Base-by-base conservation (phyloP, 1,140 invertebrate genomes). In the Lepidurus packardi region DNA sequence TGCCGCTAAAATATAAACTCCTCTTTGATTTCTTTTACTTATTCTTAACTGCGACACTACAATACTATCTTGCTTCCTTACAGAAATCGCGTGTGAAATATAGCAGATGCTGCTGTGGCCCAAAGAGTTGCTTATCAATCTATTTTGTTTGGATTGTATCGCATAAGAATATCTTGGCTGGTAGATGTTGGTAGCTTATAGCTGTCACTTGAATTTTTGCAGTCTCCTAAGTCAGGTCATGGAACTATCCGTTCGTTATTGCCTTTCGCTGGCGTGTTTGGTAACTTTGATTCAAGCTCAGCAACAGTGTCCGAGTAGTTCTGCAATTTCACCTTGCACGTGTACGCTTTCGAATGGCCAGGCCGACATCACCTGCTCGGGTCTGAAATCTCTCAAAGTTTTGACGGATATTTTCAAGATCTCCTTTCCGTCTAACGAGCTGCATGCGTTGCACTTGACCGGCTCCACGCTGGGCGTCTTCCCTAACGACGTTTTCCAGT, bases 401-500 rank as follows among this genome's bases (percentile, higher is more conserved):
- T 43, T 78, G 73, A 47, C 73, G 24, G 78, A 78, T 75, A 78
- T 78, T 44, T 78, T 78, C 42, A 44, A 44, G 25, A 43, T 73
- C 6, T 45, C 73, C 2, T 78, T 78, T 43, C 78, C 78, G 0
- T 75, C 78, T 43, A 78, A 78, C 73, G 73, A 21, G 42, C 21
- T 78, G 73, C 78, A 78, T 78, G 74, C 78, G 6, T 45, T 78
- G 21, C 44, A 47, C 43, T 24, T 78, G 6, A 65, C 73, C 11
- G 24, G 11, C 16, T 78, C 78, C 21, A 73, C 73, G 41, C 73
- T 78, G 7, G 78, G 78, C 21, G 42, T 47, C 10, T 41, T 78
- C 13, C 78, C 78, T 45, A 78, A 78, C 44, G 65, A 78, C 73
- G 73, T 75, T 5, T 78, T 78, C 24, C 43, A 78, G n/a, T 73